A percentile compares a stretch with the other conserved stretches of the same genome.
Conservation (phyloP, 2,888 invertebrate genomes). For the Sarcophaga caerulescens region DNA sequence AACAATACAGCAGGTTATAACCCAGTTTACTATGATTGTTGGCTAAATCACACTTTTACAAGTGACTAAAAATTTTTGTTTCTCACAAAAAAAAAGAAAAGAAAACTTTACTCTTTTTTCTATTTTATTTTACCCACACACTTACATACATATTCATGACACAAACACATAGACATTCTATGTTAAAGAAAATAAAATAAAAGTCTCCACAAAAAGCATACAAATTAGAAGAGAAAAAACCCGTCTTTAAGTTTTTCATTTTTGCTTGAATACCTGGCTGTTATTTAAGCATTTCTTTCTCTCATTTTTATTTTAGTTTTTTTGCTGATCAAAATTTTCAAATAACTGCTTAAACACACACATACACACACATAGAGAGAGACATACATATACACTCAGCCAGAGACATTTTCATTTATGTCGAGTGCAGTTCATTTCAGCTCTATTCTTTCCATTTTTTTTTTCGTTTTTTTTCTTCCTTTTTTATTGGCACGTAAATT, state of each 20-base stretch:
- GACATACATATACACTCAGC: not conserved
- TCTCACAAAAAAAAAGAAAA: not conserved
- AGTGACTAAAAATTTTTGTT: slow-evolving; percentile 57
- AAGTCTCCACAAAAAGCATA: slow-evolving; percentile 5
- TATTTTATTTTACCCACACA: slow-evolving; percentile 1
- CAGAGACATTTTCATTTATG: too few relatives aligned
- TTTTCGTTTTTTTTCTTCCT: not conserved
- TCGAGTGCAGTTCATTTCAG: too few relatives aligned
- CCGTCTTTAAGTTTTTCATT: slow-evolving; percentile 32
- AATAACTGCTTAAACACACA: not conserved
- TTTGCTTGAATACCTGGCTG: slow-evolving; percentile 30
- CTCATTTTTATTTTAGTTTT: slow-evolving; percentile 10
- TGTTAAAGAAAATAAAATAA: not conserved
- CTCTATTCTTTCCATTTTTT: too few relatives aligned
- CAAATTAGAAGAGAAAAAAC: not conserved
- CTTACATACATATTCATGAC: slow-evolving; percentile 23
- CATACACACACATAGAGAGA: slow-evolving; percentile 12
- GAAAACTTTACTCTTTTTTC: not conserved
- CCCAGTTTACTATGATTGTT: slow-evolving; percentile 64
- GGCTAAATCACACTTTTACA: slow-evolving; percentile 66
- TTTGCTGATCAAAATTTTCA: slow-evolving; percentile 20
- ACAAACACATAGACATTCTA: slow-evolving; percentile 18
- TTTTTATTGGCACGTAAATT: slow-evolving; percentile 62
- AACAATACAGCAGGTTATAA: slow-evolving; percentile 61
- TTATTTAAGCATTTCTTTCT: slow-evolving; percentile 15